Conservation (phyloP, 2,797 vertebrate species). For the Paedocypris micromegethes region DNA sequence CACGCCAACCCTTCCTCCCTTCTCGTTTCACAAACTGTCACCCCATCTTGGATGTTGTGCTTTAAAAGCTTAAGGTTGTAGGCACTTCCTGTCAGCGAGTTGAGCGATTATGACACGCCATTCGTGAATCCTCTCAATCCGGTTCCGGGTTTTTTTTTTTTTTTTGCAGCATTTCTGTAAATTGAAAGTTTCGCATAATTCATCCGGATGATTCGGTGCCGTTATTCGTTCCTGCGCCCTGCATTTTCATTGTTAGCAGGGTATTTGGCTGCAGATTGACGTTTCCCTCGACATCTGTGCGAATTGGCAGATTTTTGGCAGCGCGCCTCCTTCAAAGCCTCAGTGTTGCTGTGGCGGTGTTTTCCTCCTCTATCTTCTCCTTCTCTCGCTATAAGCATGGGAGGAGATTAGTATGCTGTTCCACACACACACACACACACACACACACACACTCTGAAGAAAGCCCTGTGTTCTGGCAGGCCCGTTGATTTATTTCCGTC, state of each 20-base stretch:
- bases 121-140: no score
- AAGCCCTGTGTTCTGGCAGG: constrained; percentile 41
- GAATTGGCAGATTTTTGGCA: constrained; percentile 38
- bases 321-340: constrained; percentile 48
- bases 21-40: constrained; percentile 22
- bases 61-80: constrained; percentile 29
- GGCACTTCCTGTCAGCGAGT: constrained; percentile 30
- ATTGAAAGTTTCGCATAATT: no score
- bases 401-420: constrained; percentile 50
- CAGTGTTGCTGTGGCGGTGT: constrained; percentile 38
- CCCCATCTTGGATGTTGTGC: constrained; percentile 16
- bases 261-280: constrained; percentile 37
- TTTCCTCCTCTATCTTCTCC: constrained; percentile 35
- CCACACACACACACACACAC: constrained; percentile 18
- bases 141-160: no score
- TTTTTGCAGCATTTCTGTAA: no score
- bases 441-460: constrained; percentile 28
- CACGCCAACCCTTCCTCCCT: constrained; percentile 37
- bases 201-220: no score
- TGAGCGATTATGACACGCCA: not conserved
- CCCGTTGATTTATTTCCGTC: constrained; percentile 47
- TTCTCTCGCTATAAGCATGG: constrained; percentile 33
- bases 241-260: constrained; percentile 39
- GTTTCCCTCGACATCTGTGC: constrained; percentile 43
- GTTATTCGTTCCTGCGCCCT: constrained; percentile 3